Conservation (phyloP, 2,888 invertebrate genomes). For the Drosophila testacea region DNA sequence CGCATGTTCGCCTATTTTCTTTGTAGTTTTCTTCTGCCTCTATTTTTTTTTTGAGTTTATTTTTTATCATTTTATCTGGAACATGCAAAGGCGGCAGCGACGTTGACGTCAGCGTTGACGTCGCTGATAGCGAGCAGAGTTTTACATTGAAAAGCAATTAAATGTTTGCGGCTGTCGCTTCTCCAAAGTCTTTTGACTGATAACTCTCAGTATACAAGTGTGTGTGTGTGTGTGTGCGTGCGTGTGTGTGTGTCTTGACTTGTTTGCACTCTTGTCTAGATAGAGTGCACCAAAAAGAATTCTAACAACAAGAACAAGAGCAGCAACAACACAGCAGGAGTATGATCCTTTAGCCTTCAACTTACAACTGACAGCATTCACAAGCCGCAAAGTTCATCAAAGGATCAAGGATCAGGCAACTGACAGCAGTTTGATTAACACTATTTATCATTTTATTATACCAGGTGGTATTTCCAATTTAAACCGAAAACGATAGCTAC, state of each 20-base stretch:
- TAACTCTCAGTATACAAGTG: conserved; percentile 32
- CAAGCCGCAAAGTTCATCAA: conserved; percentile 5
- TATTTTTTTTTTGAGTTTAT: conserved; percentile 4
- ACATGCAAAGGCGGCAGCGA: conserved; percentile 61
- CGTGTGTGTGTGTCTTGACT: conserved; percentile 21
- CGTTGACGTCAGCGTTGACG: conserved; percentile 15
- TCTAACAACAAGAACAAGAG: background rate
- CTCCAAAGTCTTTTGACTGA: conserved; percentile 62
- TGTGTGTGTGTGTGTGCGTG: conserved; percentile 6
- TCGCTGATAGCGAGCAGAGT: conserved; percentile 54
- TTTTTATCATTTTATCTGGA: conserved; percentile 65
- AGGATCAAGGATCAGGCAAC: background rate
- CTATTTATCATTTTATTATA: background rate
- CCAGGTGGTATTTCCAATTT: background rate
- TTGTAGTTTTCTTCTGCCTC: conserved; percentile 15
- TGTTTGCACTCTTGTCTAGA: conserved; percentile 52
- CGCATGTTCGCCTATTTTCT: conserved; percentile 28
- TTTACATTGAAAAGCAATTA: conserved; percentile 82
- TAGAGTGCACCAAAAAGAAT: conserved; percentile 16
- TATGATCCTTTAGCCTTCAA: background rate
- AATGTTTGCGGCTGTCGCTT: conserved; percentile 62
- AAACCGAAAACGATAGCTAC: background rate
- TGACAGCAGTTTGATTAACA: conserved; percentile 11
- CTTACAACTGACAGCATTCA: conserved; percentile 2
- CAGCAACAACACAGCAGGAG: background rate